Percentiles rank a stretch among this genome's conserved stretches.
These are phyloP conservation scores for Andricus curvator DNA, from an alignment of 2,888 invertebrate species.

Conservation along the genomic window DNA sequence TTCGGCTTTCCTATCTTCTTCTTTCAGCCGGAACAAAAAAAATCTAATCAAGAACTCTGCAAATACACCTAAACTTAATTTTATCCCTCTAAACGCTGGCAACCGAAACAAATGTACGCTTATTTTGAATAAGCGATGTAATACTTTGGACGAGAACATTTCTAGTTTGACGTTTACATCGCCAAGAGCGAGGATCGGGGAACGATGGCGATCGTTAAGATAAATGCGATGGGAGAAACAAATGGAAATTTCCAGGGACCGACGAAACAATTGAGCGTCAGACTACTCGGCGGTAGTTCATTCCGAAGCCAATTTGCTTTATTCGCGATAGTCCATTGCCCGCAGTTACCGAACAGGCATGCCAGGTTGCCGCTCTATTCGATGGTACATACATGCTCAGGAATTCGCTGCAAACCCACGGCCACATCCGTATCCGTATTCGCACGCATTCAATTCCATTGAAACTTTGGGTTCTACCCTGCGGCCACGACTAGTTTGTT, in stretches of 20 bases:
- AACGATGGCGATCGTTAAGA: conserved; percentile 16
- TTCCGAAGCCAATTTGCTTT: conserved; percentile 28
- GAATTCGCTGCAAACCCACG: not conserved
- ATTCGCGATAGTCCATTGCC: conserved; percentile 16
- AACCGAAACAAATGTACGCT: not conserved
- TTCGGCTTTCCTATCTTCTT: not conserved
- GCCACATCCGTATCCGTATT: not conserved
- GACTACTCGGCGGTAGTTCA: conserved; percentile 6
- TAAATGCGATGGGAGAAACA: conserved; percentile 38
- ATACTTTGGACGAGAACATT: not conserved
- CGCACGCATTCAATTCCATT: conserved; percentile 22
- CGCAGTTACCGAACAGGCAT: not conserved
- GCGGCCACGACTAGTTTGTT: conserved; percentile 3
- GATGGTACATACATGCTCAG: not conserved
- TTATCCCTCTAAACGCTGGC: not conserved
- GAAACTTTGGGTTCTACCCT: not conserved
- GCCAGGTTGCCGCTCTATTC: not conserved
- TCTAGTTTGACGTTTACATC: conserved; percentile 21
- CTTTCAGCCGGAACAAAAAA: not conserved
- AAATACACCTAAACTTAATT: not conserved
- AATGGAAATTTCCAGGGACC: conserved; percentile 23
- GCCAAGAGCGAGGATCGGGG: conserved; percentile 12
- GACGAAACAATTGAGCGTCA: conserved; percentile 28
- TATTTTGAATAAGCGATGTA: conserved; percentile 1
- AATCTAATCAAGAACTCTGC: not conserved